Evolutionary conservation across 2,888 invertebrate genomes (phyloP).

Genomic region (Odontocolon sp.): DNA sequence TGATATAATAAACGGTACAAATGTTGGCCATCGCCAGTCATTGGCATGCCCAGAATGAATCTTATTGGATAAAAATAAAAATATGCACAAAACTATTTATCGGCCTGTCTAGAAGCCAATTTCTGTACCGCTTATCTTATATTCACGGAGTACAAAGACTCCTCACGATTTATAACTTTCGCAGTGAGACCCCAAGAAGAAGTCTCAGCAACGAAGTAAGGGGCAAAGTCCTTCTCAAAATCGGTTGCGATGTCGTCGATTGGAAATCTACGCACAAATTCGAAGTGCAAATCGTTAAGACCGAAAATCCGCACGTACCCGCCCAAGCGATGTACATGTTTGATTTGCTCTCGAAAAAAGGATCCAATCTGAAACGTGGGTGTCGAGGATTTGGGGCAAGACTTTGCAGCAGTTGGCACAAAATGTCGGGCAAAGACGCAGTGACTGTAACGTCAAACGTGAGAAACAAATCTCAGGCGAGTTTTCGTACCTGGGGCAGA

Average conservation of each 20-base stretch:
- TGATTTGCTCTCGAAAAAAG: conserved; percentile 71
- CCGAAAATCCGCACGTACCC: conserved; percentile 67
- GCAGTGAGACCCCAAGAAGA: conserved; percentile 34
- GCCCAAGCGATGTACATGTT: conserved; percentile 73
- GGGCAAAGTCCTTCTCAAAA: conserved; percentile 67
- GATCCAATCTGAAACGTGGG: conserved; percentile 59
- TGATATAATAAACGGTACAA: too few relatives aligned
- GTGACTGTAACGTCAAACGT: conserved; percentile 67
- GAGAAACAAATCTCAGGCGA: conserved; percentile 76
- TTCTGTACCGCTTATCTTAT: too few relatives aligned
- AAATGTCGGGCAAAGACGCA: conserved; percentile 55
- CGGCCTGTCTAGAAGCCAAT: too few relatives aligned
- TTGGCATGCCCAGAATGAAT: too few relatives aligned
- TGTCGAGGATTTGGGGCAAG: conserved; percentile 68
- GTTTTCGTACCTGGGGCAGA: conserved; percentile 85
- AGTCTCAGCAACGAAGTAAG: conserved; percentile 27
- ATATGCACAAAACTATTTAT: too few relatives aligned
- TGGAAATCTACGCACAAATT: conserved; percentile 67
- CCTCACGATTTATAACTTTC: not conserved
- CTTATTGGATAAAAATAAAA: too few relatives aligned
- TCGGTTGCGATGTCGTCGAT: conserved; percentile 64
- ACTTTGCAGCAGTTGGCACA: conserved; percentile 69
- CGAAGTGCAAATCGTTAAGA: conserved; percentile 58
- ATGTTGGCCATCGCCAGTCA: too few relatives aligned
- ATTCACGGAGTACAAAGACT: not conserved